Evolutionary conservation across 2,888 invertebrate species (phyloP).

Genomic region (Aporophyla lueneburgensis): DNA sequence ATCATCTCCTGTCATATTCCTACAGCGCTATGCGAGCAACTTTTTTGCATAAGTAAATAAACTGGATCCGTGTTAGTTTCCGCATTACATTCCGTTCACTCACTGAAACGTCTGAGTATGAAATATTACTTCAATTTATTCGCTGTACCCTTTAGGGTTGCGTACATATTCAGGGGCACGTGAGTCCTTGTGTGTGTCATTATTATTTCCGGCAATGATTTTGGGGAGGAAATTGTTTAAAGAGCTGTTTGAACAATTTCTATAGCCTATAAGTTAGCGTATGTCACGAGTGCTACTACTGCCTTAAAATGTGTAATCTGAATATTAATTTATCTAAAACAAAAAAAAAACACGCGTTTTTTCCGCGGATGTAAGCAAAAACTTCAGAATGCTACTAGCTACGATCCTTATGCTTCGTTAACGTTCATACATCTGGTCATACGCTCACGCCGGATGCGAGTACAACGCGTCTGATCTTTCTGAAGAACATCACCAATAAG

Average conservation of each 20-base stretch:
- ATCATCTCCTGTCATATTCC: conserved; percentile 34
- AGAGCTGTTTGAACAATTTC: not conserved
- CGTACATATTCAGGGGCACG: conserved; percentile 13
- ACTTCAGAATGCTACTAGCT: too few relatives aligned
- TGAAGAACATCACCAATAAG: too few relatives aligned
- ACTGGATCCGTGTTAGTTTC: conserved; percentile 49
- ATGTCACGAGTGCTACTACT: not conserved
- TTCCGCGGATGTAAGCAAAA: too few relatives aligned
- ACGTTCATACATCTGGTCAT: too few relatives aligned
- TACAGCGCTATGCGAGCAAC: not conserved
- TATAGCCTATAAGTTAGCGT: too few relatives aligned
- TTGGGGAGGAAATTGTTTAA: conserved; percentile 25
- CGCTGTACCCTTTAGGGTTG: conserved; percentile 38
- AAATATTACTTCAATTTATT: conserved; percentile 61
- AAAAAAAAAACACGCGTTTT: too few relatives aligned
- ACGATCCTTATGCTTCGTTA: too few relatives aligned
- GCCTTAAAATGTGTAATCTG: not conserved
- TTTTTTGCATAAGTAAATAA: conserved; percentile 61
- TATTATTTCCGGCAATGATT: conserved; percentile 36
- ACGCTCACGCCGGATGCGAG: too few relatives aligned
- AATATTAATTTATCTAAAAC: too few relatives aligned
- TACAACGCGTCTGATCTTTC: too few relatives aligned
- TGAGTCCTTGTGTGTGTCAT: conserved; percentile 29
- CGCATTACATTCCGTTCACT: conserved; percentile 55
- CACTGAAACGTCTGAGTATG: conserved; percentile 48